A percentile compares a stretch with the other conserved stretches of the same genome.
Conservation (phyloP, 2,113 vertebrate species). For the Aptenodytes patagonicus region DNA sequence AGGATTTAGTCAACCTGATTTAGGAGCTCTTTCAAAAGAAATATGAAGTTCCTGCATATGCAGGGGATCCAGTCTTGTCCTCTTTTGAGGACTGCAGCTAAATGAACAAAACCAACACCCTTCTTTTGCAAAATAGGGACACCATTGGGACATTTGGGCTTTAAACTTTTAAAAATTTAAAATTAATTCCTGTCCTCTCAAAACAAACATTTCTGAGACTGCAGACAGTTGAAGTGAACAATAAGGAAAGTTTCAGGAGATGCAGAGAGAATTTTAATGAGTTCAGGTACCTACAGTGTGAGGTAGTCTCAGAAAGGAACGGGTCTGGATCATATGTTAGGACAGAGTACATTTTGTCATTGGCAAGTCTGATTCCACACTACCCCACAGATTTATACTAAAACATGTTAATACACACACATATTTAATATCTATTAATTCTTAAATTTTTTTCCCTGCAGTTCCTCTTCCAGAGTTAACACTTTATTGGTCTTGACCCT, state of each 20-base stretch:
- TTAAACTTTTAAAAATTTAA: background rate
- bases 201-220: background rate
- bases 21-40: background rate
- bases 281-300: fast-evolving
- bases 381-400: background rate
- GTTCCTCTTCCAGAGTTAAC: background rate
- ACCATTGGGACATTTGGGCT: background rate
- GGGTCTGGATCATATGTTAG: background rate
- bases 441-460: background rate
- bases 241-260: background rate
- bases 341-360: background rate
- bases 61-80: background rate
- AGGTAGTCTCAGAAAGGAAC: background rate
- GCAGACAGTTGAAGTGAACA: background rate
- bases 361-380: background rate
- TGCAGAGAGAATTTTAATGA: background rate
- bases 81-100: background rate
- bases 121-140: background rate
- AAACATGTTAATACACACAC: background rate
- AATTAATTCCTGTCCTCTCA: background rate
- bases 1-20: background rate
- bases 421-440: background rate
- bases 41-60: background rate
- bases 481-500: background rate
- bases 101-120: background rate